phyloP scores from a whole-genome alignment of 2,113 vertebrate genomes.

The Acrocephalus kingi region DNA sequence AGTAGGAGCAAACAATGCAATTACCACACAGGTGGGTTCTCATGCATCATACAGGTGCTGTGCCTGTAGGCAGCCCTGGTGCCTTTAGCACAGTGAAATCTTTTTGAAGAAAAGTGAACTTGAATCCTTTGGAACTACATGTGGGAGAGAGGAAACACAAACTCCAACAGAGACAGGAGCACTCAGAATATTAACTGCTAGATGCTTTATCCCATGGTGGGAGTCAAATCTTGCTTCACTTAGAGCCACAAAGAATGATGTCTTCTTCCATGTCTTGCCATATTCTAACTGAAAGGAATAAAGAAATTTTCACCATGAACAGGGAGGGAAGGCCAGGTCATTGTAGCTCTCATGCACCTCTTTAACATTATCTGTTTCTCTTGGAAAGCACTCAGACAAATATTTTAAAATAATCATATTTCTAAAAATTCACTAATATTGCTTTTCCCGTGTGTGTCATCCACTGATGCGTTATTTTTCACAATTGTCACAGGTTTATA shows the following conservation, averaged over 20 bases:
- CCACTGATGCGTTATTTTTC: background rate
- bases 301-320: background rate
- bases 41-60: background rate
- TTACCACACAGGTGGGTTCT: background rate
- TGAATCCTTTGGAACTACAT: background rate
- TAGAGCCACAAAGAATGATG: background rate
- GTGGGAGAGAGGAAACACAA: background rate
- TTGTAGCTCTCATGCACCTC: fast-evolving
- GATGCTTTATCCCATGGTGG: background rate
- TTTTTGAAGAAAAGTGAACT: background rate
- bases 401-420: background rate
- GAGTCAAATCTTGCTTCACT: background rate
- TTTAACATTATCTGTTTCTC: background rate
- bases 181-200: background rate
- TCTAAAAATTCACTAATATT: background rate
- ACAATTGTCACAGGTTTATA: background rate
- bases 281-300: background rate
- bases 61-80: background rate
- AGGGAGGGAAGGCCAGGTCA: background rate
- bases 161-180: background rate
- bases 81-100: background rate
- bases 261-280: background rate
- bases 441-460: background rate
- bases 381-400: background rate
- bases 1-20: background rate